Conservation (phyloP, 2,113 vertebrate genomes). For the Aplodontia rufa region DNA sequence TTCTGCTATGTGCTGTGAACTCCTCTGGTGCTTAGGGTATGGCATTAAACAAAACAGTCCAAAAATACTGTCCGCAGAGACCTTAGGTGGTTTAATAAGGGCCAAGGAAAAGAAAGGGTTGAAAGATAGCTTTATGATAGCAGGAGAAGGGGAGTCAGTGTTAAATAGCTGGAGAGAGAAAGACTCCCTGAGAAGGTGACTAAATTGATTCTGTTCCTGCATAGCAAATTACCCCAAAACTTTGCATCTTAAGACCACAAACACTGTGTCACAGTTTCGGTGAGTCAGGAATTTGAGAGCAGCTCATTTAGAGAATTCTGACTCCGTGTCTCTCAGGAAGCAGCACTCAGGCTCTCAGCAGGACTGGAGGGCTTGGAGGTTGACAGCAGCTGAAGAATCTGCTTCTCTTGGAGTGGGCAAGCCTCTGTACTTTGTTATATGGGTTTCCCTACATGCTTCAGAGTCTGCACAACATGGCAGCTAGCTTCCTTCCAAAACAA, state of each 20-base stretch:
- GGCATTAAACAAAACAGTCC: neutral
- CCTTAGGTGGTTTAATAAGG: neutral
- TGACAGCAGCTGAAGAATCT: no score
- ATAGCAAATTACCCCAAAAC: neutral
- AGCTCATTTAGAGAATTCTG: neutral
- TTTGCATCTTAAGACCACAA: neutral
- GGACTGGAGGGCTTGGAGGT: neutral
- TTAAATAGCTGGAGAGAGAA: neutral
- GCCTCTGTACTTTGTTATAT: rapidly evolving
- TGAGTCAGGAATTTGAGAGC: neutral
- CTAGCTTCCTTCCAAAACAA: neutral
- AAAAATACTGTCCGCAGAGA: neutral
- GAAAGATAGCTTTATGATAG: neutral
- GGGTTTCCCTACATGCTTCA: neutral
- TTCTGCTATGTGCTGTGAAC: neutral
- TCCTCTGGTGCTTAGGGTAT: neutral
- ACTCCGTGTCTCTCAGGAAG: neutral
- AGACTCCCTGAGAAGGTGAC: neutral
- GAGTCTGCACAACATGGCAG: neutral
- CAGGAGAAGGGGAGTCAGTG: neutral
- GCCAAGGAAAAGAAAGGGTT: neutral
- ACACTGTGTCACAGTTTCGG: neutral
- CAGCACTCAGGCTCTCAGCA: neutral
- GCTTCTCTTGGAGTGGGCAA: neutral
- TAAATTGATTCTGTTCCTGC: neutral